Evolutionary conservation across 23 tunicate species (phyloP), one percentile per base, ranked within the genome.

Genomic region (Ascidia mentula): DNA sequence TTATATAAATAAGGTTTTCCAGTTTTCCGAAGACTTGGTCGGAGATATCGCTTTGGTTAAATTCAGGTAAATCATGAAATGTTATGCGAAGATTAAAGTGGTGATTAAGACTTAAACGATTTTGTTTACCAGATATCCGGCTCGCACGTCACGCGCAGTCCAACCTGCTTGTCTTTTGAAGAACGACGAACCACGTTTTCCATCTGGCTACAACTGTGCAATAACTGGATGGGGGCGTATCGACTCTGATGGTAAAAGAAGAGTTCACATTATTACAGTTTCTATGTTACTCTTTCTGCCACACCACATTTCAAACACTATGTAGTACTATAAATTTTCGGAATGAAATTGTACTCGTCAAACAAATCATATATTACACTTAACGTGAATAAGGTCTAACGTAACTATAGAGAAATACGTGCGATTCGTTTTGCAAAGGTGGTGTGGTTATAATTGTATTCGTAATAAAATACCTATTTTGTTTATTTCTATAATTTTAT

Each of bases 221-320:
- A 45, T 87, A 18, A 87, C 97, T 45, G 97, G 97, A 31, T 92
- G 97, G 97, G 97, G 97, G 38, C 61, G 92, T 75, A 77, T 74
- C 15, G 39, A 69, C 20, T 33, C 81, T 45, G 70, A 75, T 39
- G 81, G 95, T 89, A 36, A 65, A n/a, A n/a, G n/a, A n/a, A n/a
- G n/a, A n/a, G n/a, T n/a, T n/a, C n/a, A n/a, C n/a, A n/a, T n/a
- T n/a, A n/a, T n/a, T n/a, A n/a, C n/a, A n/a, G n/a, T n/a, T n/a
- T n/a, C n/a, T n/a, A n/a, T n/a, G n/a, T n/a, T n/a, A n/a, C n/a
- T n/a, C n/a, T n/a, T n/a, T n/a, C n/a, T n/a, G n/a, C n/a, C n/a
- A n/a, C n/a, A n/a, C n/a, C n/a, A n/a, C n/a, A n/a, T n/a, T n/a
- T n/a, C n/a, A n/a, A n/a, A n/a, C n/a, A n/a, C n/a, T n/a, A n/a